Conservation (phyloP, 2,113 vertebrate species). For the Xyliphius kryptos region DNA sequence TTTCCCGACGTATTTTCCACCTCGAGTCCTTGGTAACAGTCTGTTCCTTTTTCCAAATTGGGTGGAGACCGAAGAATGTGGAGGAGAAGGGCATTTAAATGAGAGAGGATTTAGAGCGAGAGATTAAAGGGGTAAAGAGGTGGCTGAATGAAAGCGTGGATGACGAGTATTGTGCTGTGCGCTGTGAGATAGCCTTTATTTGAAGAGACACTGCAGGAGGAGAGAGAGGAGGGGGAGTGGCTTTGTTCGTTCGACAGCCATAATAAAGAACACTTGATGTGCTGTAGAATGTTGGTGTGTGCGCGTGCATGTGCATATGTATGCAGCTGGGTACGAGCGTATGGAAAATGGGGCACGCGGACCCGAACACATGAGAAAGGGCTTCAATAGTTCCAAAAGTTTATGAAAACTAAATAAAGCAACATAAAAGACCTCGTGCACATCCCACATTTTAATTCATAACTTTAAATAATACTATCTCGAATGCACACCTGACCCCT, state of each 20-base stretch:
- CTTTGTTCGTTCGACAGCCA: constrained; percentile 13
- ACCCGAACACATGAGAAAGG: no score
- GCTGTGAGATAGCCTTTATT: constrained; percentile 17
- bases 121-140: constrained; percentile 27
- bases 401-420: no score
- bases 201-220: constrained; percentile 29
- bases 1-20: not conserved
- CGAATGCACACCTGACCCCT: no score
- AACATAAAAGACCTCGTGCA: no score
- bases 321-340: no score
- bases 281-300: not conserved
- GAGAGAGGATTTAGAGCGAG: constrained; percentile 7
- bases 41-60: not conserved
- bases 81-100: constrained; percentile 2
- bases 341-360: no score
- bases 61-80: constrained; percentile 1
- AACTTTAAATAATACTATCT: no score
- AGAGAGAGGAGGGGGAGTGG: constrained; percentile 6
- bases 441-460: no score
- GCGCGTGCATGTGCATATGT: not conserved
- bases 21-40: not conserved
- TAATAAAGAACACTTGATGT: constrained; percentile 17
- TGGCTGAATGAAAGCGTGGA: constrained; percentile 10
- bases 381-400: no score
- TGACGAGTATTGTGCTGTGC: constrained; percentile 14